Percentiles rank a stretch among this genome's conserved stretches.
These are phyloP conservation scores for Mirounga angustirostris DNA, from an alignment of 2,113 vertebrate genomes.

Conservation along the genomic window DNA sequence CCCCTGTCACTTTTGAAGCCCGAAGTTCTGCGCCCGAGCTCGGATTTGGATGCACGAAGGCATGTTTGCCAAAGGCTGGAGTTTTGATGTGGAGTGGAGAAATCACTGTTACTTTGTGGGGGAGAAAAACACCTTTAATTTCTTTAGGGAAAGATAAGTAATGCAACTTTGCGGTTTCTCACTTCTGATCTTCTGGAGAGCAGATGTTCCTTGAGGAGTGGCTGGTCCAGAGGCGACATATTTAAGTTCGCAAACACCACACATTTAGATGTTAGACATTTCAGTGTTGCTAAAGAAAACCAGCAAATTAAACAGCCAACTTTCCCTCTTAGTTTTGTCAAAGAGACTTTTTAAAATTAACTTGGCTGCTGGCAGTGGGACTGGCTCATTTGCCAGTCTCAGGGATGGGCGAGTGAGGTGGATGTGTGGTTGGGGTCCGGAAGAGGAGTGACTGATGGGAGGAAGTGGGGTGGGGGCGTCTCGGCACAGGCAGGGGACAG, in stretches of 20 bases:
- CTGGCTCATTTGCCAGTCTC: slow-evolving; percentile 77
- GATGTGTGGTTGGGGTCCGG: neutral
- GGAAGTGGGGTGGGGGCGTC: neutral
- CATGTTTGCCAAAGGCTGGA: slow-evolving; percentile 76
- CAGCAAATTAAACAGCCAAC: slow-evolving; percentile 72
- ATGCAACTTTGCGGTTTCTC: slow-evolving; percentile 49
- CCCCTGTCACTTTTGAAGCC: slow-evolving; percentile 54
- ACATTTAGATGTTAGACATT: slow-evolving; percentile 79
- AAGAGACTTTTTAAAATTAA: slow-evolving; percentile 74
- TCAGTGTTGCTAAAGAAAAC: slow-evolving; percentile 81
- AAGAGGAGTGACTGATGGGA: neutral
- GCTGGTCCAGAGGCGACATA: slow-evolving; percentile 75
- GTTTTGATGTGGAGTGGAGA: slow-evolving; percentile 73
- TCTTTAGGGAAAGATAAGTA: slow-evolving; percentile 70
- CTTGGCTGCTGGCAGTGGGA: slow-evolving; percentile 60
- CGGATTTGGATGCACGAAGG: slow-evolving; percentile 49
- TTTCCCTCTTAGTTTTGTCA: slow-evolving; percentile 77
- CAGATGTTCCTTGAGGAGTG: slow-evolving; percentile 78
- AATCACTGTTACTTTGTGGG: slow-evolving; percentile 75
- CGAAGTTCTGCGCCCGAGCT: neutral
- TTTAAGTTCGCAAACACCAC: slow-evolving; percentile 81
- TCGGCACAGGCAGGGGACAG: neutral
- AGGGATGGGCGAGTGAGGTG: neutral
- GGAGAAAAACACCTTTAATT: slow-evolving; percentile 75
- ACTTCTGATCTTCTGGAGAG: slow-evolving; percentile 74